Evolutionary conservation across 2,113 vertebrate genomes (phyloP).

Genomic region (Corythoichthys intestinalis): DNA sequence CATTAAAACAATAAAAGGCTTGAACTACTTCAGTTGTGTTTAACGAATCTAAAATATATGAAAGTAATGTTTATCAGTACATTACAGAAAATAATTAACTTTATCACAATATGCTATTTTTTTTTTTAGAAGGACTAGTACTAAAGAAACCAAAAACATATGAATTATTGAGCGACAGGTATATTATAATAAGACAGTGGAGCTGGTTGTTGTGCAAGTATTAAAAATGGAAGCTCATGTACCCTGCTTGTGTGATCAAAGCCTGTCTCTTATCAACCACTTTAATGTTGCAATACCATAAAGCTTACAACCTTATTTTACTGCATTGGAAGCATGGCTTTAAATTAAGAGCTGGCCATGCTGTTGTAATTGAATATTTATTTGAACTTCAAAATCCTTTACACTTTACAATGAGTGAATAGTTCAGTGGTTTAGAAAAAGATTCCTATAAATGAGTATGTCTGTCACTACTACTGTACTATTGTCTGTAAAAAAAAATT

Average conservation of each 20-base stretch:
- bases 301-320: constrained; percentile 40
- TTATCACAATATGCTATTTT: too few species aligned
- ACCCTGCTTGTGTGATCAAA: constrained; percentile 26
- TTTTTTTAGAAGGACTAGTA: too few species aligned
- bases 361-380: background rate
- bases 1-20: too few species aligned
- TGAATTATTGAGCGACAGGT: background rate
- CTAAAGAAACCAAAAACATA: constrained; percentile 1
- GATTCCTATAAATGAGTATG: background rate
- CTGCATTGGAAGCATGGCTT: constrained; percentile 14
- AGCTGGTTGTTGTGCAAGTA: constrained; percentile 4
- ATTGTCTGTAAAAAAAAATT: too few species aligned
- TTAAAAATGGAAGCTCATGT: constrained; percentile 4
- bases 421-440: accelerated
- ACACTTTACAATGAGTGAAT: background rate
- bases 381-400: background rate
- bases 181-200: background rate
- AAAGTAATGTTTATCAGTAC: too few species aligned
- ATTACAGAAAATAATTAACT: too few species aligned
- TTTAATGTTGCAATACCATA: constrained; percentile 39
- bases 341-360: background rate
- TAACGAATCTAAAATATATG: too few species aligned
- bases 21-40: too few species aligned
- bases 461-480: background rate
- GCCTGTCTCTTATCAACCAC: constrained; percentile 10